phyloP scores from a whole-genome alignment of 1,140 invertebrate genomes.

The Hylaeus anthracinus region DNA sequence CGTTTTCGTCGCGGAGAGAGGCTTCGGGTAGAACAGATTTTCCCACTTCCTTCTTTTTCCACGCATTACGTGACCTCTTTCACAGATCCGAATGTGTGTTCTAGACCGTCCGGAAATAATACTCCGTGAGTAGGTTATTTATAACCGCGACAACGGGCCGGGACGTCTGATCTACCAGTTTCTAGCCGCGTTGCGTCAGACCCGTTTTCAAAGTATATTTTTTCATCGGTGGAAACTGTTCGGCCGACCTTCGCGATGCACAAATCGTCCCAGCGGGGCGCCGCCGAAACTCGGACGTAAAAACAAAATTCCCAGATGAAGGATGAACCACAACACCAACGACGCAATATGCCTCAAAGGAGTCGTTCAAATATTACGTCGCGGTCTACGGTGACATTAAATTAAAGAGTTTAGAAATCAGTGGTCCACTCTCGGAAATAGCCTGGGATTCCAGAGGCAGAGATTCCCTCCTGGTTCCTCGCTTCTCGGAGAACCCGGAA shows the following conservation, averaged over 20 bases:
- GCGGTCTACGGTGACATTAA: too few species aligned
- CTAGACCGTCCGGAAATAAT: conserved; percentile 66
- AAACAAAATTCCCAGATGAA: background rate
- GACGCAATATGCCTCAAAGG: background rate
- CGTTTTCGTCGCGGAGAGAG: background rate
- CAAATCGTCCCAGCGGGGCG: background rate
- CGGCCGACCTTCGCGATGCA: conserved; percentile 20
- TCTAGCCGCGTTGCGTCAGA: conserved; percentile 50
- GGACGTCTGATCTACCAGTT: conserved; percentile 59
- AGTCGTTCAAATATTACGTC: too few species aligned
- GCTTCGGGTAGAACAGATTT: background rate
- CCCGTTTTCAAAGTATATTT: conserved; percentile 50
- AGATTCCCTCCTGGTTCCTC: too few species aligned
- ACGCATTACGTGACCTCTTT: conserved; percentile 60
- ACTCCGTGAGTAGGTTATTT: conserved; percentile 64
- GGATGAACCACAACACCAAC: too few species aligned
- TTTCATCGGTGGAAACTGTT: conserved; percentile 37
- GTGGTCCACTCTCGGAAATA: too few species aligned
- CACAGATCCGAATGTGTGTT: conserved; percentile 54
- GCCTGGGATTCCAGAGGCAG: too few species aligned
- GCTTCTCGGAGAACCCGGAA: background rate
- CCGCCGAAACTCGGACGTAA: background rate
- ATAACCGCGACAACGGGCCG: conserved; percentile 61
- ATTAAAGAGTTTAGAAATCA: too few species aligned
- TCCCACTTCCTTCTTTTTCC: conserved; percentile 55